These are phyloP conservation scores for Vultur gryphus DNA, from an alignment of 2,797 vertebrate genomes.

Conservation along the genomic window DNA sequence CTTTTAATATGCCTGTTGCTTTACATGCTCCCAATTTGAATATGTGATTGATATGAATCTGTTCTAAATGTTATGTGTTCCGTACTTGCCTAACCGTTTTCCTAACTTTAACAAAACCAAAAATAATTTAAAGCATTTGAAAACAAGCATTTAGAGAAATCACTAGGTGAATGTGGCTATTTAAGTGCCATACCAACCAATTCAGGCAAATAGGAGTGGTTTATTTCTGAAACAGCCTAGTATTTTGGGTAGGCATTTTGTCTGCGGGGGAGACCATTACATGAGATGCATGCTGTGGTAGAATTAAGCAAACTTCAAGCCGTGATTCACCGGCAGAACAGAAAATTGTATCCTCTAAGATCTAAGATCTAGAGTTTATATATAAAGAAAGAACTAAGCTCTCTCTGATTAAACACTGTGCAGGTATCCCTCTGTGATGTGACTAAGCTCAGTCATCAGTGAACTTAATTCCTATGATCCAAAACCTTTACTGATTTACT, in stretches of 20 bases:
- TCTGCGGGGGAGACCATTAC: slow-evolving; percentile 25
- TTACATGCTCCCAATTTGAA: neutral
- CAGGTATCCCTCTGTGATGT: slow-evolving; percentile 12
- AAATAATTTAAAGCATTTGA: neutral
- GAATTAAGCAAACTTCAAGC: slow-evolving; percentile 43
- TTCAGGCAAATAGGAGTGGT: slow-evolving; percentile 24
- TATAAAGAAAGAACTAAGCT: neutral
- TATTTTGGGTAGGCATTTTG: slow-evolving; percentile 2
- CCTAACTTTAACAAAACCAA: neutral
- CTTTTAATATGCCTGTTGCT: neutral
- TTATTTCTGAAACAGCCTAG: slow-evolving; percentile 6
- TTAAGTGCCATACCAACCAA: neutral
- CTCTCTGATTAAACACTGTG: slow-evolving; percentile 11
- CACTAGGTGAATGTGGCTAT: neutral
- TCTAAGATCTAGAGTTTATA: neutral
- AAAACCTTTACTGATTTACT: neutral
- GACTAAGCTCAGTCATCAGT: neutral
- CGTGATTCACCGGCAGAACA: neutral
- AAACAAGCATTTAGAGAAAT: slow-evolving; percentile 41
- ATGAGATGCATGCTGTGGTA: slow-evolving; percentile 1
- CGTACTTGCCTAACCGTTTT: neutral
- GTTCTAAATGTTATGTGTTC: neutral
- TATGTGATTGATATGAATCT: neutral
- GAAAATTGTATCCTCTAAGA: slow-evolving; percentile 17
- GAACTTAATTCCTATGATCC: slow-evolving; percentile 8